Percentiles rank a stretch among this genome's conserved stretches.
Evolutionary conservation across 2,888 invertebrate genomes (phyloP).

Genomic region (Sepiola atlantica): DNA sequence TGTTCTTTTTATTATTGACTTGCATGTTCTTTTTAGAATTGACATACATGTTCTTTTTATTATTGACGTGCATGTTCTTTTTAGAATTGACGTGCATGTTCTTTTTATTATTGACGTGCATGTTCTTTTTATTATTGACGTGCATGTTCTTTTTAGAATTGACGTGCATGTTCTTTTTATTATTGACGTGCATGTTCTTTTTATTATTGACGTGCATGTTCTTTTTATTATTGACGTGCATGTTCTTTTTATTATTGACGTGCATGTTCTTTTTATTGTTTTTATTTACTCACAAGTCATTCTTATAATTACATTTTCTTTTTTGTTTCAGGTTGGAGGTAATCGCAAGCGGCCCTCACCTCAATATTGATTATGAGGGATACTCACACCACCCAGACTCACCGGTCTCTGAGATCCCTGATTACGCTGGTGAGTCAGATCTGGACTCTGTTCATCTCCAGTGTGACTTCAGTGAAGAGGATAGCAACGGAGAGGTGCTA

Average conservation of each 20-base stretch:
- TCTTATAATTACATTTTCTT: background rate
- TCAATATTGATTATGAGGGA: conserved; percentile 54
- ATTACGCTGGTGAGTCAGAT: conserved; percentile 71
- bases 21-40: too few species aligned
- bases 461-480: conserved; percentile 61
- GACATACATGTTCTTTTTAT: too few species aligned
- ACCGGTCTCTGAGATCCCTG: conserved; percentile 67
- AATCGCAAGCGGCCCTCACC: conserved; percentile 49
- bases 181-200: too few species aligned
- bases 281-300: background rate
- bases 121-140: too few species aligned
- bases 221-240: too few species aligned
- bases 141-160: too few species aligned
- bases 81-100: background rate
- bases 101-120: too few species aligned
- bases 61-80: too few species aligned
- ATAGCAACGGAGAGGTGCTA: conserved; percentile 53
- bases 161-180: too few species aligned
- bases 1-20: too few species aligned
- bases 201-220: too few species aligned
- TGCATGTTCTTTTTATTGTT: background rate
- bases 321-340: conserved; percentile 50
- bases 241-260: too few species aligned
- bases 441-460: conserved; percentile 58
- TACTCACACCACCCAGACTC: conserved; percentile 62